These are phyloP conservation scores for Crypturellus tataupa DNA, from an alignment of 2,797 vertebrate species.

Conservation along the genomic window DNA sequence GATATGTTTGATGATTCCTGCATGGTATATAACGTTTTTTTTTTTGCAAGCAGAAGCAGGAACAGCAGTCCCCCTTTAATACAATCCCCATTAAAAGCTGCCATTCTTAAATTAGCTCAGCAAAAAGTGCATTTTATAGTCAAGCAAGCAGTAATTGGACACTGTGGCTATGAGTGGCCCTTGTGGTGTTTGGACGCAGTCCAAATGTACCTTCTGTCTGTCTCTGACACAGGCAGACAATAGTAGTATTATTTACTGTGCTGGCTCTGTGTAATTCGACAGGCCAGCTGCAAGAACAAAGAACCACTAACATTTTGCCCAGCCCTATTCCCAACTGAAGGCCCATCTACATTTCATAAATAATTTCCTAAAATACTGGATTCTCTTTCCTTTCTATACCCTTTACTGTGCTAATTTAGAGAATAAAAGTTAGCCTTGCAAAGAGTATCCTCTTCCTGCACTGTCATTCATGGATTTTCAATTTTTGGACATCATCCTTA, in stretches of 20 bases:
- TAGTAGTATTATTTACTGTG: constrained; percentile 85
- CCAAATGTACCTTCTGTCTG: constrained; percentile 89
- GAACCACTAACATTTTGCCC: constrained; percentile 80
- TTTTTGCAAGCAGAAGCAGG: constrained; percentile 53
- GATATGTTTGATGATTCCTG: constrained; percentile 55
- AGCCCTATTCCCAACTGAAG: constrained; percentile 77
- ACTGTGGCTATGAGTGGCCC: constrained; percentile 86
- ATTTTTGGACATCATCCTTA: neutral
- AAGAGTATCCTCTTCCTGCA: neutral
- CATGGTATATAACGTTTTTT: constrained; percentile 43
- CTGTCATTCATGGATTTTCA: neutral
- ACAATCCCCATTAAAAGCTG: constrained; percentile 75
- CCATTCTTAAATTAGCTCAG: constrained; percentile 84
- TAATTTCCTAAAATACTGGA: constrained; percentile 78
- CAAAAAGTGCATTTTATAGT: constrained; percentile 81
- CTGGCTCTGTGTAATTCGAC: constrained; percentile 82
- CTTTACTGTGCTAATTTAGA: constrained; percentile 43
- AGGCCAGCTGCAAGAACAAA: constrained; percentile 88
- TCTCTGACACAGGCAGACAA: constrained; percentile 85
- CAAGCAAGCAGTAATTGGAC: constrained; percentile 86
- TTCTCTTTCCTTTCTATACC: constrained; percentile 43
- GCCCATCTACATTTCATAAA: constrained; percentile 80
- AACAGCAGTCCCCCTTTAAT: constrained; percentile 70
- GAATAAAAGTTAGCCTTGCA: neutral
- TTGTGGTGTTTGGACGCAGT: constrained; percentile 82